Evolutionary conservation across 2,888 invertebrate genomes (phyloP).

Genomic region (Psylliodes chrysocephalus): DNA sequence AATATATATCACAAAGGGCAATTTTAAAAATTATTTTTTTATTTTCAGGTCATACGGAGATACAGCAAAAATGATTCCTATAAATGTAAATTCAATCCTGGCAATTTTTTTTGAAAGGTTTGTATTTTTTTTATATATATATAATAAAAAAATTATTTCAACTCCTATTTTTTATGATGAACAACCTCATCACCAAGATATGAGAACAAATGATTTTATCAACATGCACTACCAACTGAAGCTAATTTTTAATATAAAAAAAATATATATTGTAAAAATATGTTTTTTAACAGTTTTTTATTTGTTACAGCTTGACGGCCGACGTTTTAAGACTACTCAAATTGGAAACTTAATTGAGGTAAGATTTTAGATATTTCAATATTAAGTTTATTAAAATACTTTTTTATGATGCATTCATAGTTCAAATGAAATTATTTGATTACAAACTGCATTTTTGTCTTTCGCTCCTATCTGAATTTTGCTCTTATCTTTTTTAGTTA

Average conservation of each 20-base stretch:
- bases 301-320: not conserved
- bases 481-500: too few relatives aligned
- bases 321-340: not conserved
- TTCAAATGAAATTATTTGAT: conserved; percentile 49
- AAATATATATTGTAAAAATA: not conserved
- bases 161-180: conserved; percentile 8
- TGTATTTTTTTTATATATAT: too few relatives aligned
- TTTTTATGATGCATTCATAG: conserved; percentile 46
- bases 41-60: not conserved
- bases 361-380: not conserved
- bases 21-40: conserved; percentile 1
- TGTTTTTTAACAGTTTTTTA: not conserved
- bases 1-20: not conserved
- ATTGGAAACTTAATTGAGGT: not conserved
- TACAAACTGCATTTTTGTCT: conserved; percentile 61
- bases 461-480: conserved; percentile 70
- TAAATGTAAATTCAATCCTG: not conserved
- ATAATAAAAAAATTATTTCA: not conserved
- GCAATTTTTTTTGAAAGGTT: too few relatives aligned
- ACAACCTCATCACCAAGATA: conserved; percentile 27
- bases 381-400: too few relatives aligned
- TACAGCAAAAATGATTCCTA: not conserved
- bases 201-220: conserved; percentile 24
- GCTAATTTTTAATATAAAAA: not conserved
- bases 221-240: conserved; percentile 8